Evolutionary conservation across 23 tunicate species (phyloP).

Genomic region (Clavelina lepadiformis): DNA sequence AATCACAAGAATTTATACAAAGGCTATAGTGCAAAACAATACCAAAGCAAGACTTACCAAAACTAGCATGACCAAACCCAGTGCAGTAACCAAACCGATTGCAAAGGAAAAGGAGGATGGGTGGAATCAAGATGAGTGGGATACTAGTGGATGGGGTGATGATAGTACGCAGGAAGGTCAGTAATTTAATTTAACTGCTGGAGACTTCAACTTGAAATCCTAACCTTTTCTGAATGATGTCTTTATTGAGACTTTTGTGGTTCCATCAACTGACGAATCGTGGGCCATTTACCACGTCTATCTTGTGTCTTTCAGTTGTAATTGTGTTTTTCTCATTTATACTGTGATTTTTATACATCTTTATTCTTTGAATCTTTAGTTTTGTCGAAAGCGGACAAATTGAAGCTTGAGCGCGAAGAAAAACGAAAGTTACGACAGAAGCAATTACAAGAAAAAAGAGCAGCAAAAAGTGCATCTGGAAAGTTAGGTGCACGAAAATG

Average conservation of each 20-base stretch:
- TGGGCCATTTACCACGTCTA: too few relatives aligned
- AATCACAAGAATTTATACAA: too few relatives aligned
- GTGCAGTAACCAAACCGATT: neutral
- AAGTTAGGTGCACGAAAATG: slow-evolving; percentile 76
- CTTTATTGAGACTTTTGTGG: too few relatives aligned
- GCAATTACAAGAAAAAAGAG: slow-evolving; percentile 69
- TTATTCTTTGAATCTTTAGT: slow-evolving; percentile 21
- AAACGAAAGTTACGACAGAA: slow-evolving; percentile 69
- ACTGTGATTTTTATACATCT: neutral
- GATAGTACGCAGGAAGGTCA: neutral
- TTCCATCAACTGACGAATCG: too few relatives aligned
- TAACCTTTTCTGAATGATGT: too few relatives aligned
- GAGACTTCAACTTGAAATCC: too few relatives aligned
- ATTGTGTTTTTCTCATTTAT: neutral
- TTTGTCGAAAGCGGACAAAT: slow-evolving; percentile 48
- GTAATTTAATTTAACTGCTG: neutral
- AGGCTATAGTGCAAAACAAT: too few relatives aligned
- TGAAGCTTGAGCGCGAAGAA: slow-evolving; percentile 82
- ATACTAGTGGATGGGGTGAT: slow-evolving; percentile 40
- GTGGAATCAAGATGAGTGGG: slow-evolving; percentile 25
- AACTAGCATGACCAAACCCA: neutral
- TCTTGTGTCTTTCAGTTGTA: too few relatives aligned
- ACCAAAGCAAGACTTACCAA: slow-evolving; percentile 6
- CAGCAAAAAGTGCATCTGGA: slow-evolving; percentile 15
- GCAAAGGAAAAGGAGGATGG: too few relatives aligned